Evolutionary conservation across 53 echinoderm and acorn worm species (phyloP), one percentile per base, ranked within the genome.

Genomic region (Zoroaster sp.): DNA sequence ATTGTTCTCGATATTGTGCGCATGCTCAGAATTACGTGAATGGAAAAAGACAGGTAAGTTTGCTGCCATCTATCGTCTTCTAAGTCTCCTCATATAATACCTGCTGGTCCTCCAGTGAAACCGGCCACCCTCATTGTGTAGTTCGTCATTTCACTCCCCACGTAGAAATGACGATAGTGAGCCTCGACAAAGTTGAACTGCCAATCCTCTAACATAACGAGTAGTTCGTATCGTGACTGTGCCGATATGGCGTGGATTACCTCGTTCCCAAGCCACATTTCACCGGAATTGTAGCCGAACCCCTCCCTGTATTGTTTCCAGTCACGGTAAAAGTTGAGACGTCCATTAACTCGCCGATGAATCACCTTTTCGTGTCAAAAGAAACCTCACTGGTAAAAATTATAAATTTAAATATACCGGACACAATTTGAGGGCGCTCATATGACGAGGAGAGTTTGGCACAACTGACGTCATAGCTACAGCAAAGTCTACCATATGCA

Each of bases 231-330:
- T 25, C 88, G 86, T 11, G 86, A 93, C 73, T 95, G 95, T 77
- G 94, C 94, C 41, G 91, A 75, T 20, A 97, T 75, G 36, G 86
- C 73, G 69, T 94, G 83, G 25, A 97, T 92, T 69, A 90, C 89
- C 32, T 97, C 98, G 73, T 94, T 94, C 25, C 98, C 98, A 46
- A 97, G 92, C 93, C 94, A 96, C 55, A 92, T 81, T 80, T 96
- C 96, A 43, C 93, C 96, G 32, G 90, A 77, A 51, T 92, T 83
- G 51, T 87, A 92, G 17, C 96, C 96, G 72, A 96, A 96, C 17
- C 96, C 96, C 20, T 78, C 69, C 34, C 89, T 83, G 89, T 97
- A 97, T 40, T 89, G 81, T 1, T 83, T 55, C 97, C 97, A 97
- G 79, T 86, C 86, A 3, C 95, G 92, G 66, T 85, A 43, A 87